Evolutionary conservation across 2,888 invertebrate genomes (phyloP), one percentile per base, ranked within the genome.

Genomic region (Bursaphelenchus okinawaensis): DNA sequence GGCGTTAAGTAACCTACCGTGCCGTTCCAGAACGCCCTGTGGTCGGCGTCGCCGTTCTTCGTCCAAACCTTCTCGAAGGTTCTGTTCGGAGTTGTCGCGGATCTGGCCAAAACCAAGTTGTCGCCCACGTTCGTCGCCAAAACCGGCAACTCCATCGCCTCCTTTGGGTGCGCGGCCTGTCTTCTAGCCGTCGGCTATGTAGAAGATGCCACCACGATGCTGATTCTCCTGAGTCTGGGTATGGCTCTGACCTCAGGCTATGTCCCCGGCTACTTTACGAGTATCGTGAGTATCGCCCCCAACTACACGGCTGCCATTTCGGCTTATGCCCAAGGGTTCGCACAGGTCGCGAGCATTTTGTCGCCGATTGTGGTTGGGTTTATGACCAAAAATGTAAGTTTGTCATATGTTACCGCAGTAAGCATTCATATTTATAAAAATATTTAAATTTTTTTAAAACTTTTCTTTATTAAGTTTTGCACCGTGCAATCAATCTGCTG

Each of bases 201-300:
- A 20, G 29, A 52, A 28, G 52, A 69, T 26, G 51, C 51, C 0
- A 29, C 56, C 26, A 67, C 70, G n/a, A 72, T 75, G 59, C 23
- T 77, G 9, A 62, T 72, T 52, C 69, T 79, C 8, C 57, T 73
- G 2, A 73, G 73, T 28, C 71, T 77, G 72, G 76, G 75, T 0
- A 60, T 79, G 27, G 72, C 76, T 55, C 68, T 73, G 20, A 78
- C 73, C n/a, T 68, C 72, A 6, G 70, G 68, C 3, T 79, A 75
- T 55, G 79, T 79, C 7, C 75, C 77, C 23, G 79, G 79, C 19
- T 79, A 79, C 68, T 77, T 77, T 60, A 79, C 79, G 7, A 69
- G 69, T 24, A 70, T 79, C 55, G 79, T 79, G 3, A 69, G 73
- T 20, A 74, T 78, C 19, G 75, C 79, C 4, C 79, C 79, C 6